These are phyloP conservation scores for Microctonus brassicae DNA, from an alignment of 2,888 invertebrate genomes.

Conservation along the genomic window DNA sequence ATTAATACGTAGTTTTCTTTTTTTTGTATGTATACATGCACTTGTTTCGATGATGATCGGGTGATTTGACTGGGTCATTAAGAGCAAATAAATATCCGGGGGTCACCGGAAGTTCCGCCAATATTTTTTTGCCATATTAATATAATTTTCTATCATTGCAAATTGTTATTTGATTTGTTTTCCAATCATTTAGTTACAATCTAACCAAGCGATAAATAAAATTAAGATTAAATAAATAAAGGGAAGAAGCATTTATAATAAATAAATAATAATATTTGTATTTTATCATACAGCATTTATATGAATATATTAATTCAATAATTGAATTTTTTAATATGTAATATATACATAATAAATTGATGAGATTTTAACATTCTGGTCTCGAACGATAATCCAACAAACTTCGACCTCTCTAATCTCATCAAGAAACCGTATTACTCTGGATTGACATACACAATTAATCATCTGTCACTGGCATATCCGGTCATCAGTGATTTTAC, in stretches of 20 bases:
- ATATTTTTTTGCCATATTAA: neutral
- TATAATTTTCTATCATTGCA: neutral
- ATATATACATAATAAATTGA: neutral
- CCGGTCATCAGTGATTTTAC: slow-evolving; percentile 13
- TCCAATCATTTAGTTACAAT: neutral
- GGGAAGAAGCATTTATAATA: neutral
- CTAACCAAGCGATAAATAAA: neutral
- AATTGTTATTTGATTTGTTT: neutral
- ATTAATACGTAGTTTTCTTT: too few species aligned
- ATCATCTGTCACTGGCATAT: slow-evolving; percentile 12
- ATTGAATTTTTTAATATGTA: neutral
- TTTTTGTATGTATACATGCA: neutral
- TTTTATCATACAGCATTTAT: neutral
- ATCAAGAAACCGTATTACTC: slow-evolving; percentile 2
- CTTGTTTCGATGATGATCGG: neutral
- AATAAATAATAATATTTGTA: neutral
- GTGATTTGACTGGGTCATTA: neutral
- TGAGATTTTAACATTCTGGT: neutral
- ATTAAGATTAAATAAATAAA: neutral
- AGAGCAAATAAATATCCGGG: neutral
- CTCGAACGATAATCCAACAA: slow-evolving; percentile 21
- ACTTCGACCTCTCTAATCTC: slow-evolving; percentile 27
- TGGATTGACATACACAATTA: slow-evolving; percentile 12
- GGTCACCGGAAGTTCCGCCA: neutral
- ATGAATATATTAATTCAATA: slow-evolving; percentile 1